Base-by-base conservation (phyloP, 1,140 invertebrate species). In the Grapholita molesta region DNA sequence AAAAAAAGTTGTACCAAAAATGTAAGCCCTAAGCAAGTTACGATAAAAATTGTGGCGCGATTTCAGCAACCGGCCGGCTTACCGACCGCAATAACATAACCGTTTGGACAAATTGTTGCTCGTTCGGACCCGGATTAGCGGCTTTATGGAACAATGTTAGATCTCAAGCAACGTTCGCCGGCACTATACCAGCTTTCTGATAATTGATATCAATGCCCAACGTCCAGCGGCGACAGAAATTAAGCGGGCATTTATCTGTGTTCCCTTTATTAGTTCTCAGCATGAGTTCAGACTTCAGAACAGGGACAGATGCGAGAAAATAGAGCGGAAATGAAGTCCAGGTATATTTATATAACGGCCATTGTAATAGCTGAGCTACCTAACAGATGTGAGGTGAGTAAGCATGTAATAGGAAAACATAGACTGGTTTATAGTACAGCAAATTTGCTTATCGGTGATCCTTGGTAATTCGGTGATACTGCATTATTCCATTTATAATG, bases 31-130 rank as follows among this genome's bases (percentile, higher is more conserved):
- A 71, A 70, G 73, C 71, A 77, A 75, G 77, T 83, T 80, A 74
- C 74, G 70, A 76, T 70, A 80, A 80, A 87, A 86, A 88, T 86
- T 80, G 84, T 79, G 70, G 74, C 52, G 74, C 42, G 70, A 75
- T 70, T 73, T 38, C 73, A 68, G 77, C 76, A 69, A 75, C 65
- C 72, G 72, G 66, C 52, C 30, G 18, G 38, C 78, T 85, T 84
- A 86, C 82, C 67, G 77, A 80, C 85, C 79, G 86, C 85, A 87
- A 85, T 89, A 89, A 90, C 88, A 90, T 90, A 90, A 90, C 88
- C 85, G 83, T 90, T 90, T 83, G 78, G 83, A 89, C 86, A 89
- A 89, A 90, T 88, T 88, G 86, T 87, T 78, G 85, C 80, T 80
- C 83, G 79, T 70, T 72, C 70, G 79, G 76, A 70, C 74, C 78